Conservation (phyloP, 2,888 invertebrate species). For the Hirtodrosophila duncani region DNA sequence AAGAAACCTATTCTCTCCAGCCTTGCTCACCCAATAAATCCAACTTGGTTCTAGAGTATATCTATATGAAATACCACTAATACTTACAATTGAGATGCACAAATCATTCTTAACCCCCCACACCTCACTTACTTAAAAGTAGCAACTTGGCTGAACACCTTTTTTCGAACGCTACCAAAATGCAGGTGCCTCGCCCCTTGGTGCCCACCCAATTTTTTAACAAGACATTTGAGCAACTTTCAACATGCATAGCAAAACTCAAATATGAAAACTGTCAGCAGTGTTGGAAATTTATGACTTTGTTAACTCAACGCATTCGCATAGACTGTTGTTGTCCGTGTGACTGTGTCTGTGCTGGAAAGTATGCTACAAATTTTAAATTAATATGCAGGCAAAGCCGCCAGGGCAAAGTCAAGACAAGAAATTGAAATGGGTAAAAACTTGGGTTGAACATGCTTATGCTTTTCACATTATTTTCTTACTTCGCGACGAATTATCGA, state of each 20-base stretch:
- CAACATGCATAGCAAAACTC: conserved; percentile 66
- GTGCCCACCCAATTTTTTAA: too few species aligned
- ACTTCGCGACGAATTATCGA: conserved; percentile 60
- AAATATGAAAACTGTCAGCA: conserved; percentile 71
- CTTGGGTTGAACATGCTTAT: too few species aligned
- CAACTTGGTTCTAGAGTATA: not conserved
- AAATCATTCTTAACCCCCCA: not conserved
- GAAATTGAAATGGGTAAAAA: conserved; percentile 6
- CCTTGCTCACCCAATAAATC: conserved; percentile 2
- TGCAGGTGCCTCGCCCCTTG: too few species aligned
- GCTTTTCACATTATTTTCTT: conserved; percentile 38
- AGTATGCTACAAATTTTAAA: conserved; percentile 70
- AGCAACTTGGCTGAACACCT: conserved; percentile 11
- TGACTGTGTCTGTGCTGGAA: conserved; percentile 24
- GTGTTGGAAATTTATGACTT: conserved; percentile 59
- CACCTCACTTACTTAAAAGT: conserved; percentile 5
- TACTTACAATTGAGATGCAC: conserved; percentile 34
- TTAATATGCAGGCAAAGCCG: conserved; percentile 55
- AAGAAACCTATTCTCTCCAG: conserved; percentile 42
- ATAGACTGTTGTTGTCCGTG: conserved; percentile 2
- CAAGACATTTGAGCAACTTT: conserved; percentile 43
- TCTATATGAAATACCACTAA: conserved; percentile 17
- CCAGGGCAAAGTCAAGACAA: not conserved
- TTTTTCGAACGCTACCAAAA: conserved; percentile 18
- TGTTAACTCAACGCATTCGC: conserved; percentile 53